Base-by-base conservation (phyloP, 2,888 invertebrate species). In the Apotomis turbidana region DNA sequence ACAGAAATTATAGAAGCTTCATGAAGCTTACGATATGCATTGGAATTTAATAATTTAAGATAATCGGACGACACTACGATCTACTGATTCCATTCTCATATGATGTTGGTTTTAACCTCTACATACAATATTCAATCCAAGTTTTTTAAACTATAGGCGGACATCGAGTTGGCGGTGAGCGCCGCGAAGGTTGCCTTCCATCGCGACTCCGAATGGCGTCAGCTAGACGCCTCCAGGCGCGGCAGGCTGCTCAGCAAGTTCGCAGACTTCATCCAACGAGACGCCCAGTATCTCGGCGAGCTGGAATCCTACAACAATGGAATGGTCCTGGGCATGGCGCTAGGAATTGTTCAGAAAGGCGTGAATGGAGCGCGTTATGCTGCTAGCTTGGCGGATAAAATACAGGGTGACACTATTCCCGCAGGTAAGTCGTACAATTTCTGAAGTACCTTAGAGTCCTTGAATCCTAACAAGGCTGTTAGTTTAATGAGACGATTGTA, bases 221-320 rank as follows among this genome's bases (percentile, higher is more conserved):
- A 95, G 0, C 95, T 97, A 94, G 97, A 98, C 87, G 97, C 98
- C 0, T 96, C 97, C 0, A 90, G 95, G 44, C 94, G 98, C 66
- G 97, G 97, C 0, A 84, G 90, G 27, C 89, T 98, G 2, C 86
- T 99, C 4, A 90, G 95, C 85, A 95, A 95, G 76, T 92, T 98
- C 74, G 97, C 97, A 0, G 97, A 97, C 86, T 92, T 97, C 0
- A 93, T 98, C 8, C 96, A 97, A 83, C 93, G 96, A 59, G 96
- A 98, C 86, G 90, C 92, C 1, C 90, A 92, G 3, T 97, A 97
- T 79, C 83, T 98, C 52, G 96, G 96, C 51, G 96, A 97, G 78
- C 92, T 99, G 81, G 98, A 99, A 92, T 97, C 98, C 0, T 86
- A 97, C 71, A 98, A 99, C 86, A 98, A 98, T 88, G 98, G 98